A percentile compares a stretch with the other conserved stretches of the same genome.
These are phyloP conservation scores for Harpagoxenus sublaevis DNA, from an alignment of 2,888 invertebrate species.

Conservation along the genomic window DNA sequence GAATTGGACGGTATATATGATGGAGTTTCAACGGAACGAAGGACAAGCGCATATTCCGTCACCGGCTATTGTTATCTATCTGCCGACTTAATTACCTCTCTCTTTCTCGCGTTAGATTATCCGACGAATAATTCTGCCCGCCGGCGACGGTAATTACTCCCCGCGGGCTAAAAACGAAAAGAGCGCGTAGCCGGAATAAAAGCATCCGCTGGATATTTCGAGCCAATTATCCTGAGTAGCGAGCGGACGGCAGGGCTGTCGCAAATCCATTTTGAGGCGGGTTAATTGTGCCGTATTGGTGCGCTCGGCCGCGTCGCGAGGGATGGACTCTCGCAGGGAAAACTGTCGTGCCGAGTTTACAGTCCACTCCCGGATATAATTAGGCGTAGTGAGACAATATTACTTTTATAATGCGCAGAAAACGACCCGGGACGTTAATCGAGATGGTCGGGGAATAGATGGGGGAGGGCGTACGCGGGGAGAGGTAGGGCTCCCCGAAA, in stretches of 20 bases:
- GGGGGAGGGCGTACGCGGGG: too few species aligned
- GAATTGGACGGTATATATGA: neutral
- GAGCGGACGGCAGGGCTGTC: constrained; percentile 12
- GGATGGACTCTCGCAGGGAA: neutral
- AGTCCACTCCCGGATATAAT: constrained; percentile 15
- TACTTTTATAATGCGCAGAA: neutral
- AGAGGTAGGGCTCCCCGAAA: constrained; percentile 11
- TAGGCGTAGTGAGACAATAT: constrained; percentile 1
- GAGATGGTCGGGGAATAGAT: neutral
- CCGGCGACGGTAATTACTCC: constrained; percentile 47
- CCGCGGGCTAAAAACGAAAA: constrained; percentile 38
- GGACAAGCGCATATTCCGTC: constrained; percentile 9
- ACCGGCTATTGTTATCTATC: constrained; percentile 36
- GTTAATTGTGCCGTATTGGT: constrained; percentile 36
- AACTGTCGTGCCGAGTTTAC: constrained; percentile 15
- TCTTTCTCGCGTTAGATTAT: constrained; percentile 42
- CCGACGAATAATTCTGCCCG: constrained; percentile 49
- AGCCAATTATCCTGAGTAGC: constrained; percentile 53
- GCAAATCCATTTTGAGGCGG: constrained; percentile 43
- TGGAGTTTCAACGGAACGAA: neutral
- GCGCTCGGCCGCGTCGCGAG: constrained; percentile 30
- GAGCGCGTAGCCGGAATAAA: constrained; percentile 42
- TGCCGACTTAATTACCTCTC: constrained; percentile 40
- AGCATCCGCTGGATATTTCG: constrained; percentile 49
- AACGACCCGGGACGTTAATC: neutral